Conservation (phyloP, 1,140 invertebrate species). For the Macrotrachela quadricornifera region DNA sequence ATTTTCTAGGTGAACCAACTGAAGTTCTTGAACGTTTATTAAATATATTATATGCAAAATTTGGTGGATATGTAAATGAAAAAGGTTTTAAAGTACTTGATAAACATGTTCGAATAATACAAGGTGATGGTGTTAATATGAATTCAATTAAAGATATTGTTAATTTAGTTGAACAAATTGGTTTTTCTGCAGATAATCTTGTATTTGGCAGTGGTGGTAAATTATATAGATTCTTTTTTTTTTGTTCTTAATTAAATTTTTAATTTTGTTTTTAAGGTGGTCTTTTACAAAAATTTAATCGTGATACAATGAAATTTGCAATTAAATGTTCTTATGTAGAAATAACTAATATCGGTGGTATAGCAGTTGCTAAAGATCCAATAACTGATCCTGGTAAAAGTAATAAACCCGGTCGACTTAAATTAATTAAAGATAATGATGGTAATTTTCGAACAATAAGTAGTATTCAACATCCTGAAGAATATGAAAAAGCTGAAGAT, state of each 20-base stretch:
- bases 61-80: conserved; percentile 15
- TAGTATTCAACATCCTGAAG: too few species aligned
- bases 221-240: not conserved
- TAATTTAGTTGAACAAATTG: too few species aligned
- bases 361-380: conserved; percentile 31
- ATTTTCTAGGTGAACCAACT: conserved; percentile 23
- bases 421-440: too few species aligned
- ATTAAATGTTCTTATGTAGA: conserved; percentile 33
- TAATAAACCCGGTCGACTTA: conserved; percentile 28
- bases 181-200: too few species aligned
- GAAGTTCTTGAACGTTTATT: conserved; percentile 27
- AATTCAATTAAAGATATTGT: conserved; percentile 17
- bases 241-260: too few species aligned
- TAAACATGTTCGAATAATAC: conserved; percentile 30
- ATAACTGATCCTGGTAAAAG: conserved; percentile 30
- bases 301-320: conserved; percentile 37
- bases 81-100: conserved; percentile 34
- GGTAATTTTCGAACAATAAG: too few species aligned
- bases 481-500: conserved; percentile 16
- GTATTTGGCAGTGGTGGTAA: too few species aligned
- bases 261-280: conserved; percentile 16
- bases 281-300: conserved; percentile 31
- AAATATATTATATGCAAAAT: not conserved
- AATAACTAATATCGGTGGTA: conserved; percentile 30
- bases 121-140: conserved; percentile 34